phyloP scores from a whole-genome alignment of 2,888 invertebrate genomes.

The Podotricha telesiphe region DNA sequence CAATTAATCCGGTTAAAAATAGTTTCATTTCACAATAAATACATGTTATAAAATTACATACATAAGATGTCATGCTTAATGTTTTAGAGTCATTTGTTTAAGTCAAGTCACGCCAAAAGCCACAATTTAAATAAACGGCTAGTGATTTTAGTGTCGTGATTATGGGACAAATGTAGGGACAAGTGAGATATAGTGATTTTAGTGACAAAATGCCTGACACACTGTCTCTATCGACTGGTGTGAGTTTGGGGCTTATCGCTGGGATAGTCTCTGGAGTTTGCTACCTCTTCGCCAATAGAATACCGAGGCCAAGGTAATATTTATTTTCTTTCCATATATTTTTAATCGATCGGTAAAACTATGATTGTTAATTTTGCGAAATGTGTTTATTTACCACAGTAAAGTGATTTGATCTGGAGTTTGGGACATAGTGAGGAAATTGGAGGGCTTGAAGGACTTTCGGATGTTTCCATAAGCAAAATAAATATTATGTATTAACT shows the following conservation, averaged over 20 bases:
- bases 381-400: too few relatives aligned
- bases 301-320: conserved; percentile 82
- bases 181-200: neutral
- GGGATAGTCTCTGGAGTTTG: conserved; percentile 88
- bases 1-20: too few relatives aligned
- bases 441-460: too few relatives aligned
- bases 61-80: conserved; percentile 1
- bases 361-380: too few relatives aligned
- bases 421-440: too few relatives aligned
- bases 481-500: too few relatives aligned
- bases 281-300: conserved; percentile 84
- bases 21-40: neutral
- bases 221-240: conserved; percentile 82
- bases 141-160: neutral
- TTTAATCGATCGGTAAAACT: too few relatives aligned
- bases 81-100: neutral
- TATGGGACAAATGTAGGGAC: conserved; percentile 11
- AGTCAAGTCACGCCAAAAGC: conserved; percentile 7
- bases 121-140: neutral
- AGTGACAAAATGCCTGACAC: conserved; percentile 79
- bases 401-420: too few relatives aligned
- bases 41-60: conserved; percentile 6
- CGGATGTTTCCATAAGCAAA: too few relatives aligned
- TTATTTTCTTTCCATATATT: neutral
- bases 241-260: conserved; percentile 86